Conservation (phyloP, 2,888 invertebrate genomes). For the Mechanitis mazaeus region DNA sequence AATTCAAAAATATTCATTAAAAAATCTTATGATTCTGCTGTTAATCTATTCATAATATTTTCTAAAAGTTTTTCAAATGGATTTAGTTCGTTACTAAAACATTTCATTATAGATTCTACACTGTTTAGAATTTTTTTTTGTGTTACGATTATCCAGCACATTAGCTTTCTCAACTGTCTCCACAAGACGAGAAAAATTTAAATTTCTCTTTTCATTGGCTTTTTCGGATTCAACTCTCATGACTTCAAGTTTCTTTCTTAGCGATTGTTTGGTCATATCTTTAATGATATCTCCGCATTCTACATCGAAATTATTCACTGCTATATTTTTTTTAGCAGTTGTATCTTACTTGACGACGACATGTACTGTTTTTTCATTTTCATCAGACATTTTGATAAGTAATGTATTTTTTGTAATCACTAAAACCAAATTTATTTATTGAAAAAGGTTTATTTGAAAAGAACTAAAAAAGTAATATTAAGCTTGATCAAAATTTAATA, state of each 20-base stretch:
- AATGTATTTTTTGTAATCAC: no score
- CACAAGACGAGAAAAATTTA: conserved; percentile 24
- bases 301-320: conserved; percentile 11
- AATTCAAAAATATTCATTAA: neutral
- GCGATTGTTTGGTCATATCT: conserved; percentile 23
- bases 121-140: conserved; percentile 40
- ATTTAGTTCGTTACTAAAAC: conserved; percentile 33
- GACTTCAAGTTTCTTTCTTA: conserved; percentile 25
- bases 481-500: no score
- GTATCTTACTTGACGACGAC: conserved; percentile 18
- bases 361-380: conserved; percentile 13
- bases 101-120: conserved; percentile 37
- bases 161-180: conserved; percentile 29
- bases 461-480: no score
- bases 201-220: conserved; percentile 21
- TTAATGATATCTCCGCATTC: conserved; percentile 15
- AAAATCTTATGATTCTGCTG: conserved; percentile 10
- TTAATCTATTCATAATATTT: conserved; percentile 32
- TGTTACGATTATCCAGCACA: conserved; percentile 32
- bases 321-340: conserved; percentile 6
- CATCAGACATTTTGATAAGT: conserved; percentile 3
- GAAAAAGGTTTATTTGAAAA: no score
- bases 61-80: conserved; percentile 22
- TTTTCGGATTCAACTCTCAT: conserved; percentile 23
- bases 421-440: no score